These are phyloP conservation scores for Agrypnia vestita DNA, from an alignment of 1,140 invertebrate species.

Conservation along the genomic window DNA sequence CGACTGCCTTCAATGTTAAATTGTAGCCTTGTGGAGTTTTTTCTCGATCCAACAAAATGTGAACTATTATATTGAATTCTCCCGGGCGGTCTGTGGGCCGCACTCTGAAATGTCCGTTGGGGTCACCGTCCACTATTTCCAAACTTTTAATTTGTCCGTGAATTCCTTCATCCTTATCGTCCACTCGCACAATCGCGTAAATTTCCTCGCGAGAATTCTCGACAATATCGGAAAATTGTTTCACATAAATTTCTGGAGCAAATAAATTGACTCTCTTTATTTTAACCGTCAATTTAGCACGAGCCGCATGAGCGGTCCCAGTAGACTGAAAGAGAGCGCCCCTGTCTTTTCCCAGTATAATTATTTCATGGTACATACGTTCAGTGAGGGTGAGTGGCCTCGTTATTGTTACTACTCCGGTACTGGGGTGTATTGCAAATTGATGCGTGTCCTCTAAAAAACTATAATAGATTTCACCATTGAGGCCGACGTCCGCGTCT, in stretches of 20 bases:
- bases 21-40: slow-evolving; percentile 83
- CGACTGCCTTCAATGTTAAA: slow-evolving; percentile 84
- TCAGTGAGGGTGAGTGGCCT: slow-evolving; percentile 83
- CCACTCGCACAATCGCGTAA: slow-evolving; percentile 88
- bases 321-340: slow-evolving; percentile 72
- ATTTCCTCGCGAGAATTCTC: slow-evolving; percentile 86
- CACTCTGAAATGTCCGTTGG: slow-evolving; percentile 85
- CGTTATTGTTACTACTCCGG: slow-evolving; percentile 86
- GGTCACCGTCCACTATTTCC: slow-evolving; percentile 87
- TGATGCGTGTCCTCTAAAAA: slow-evolving; percentile 85
- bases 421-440: slow-evolving; percentile 91
- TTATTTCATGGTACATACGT: slow-evolving; percentile 79
- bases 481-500: slow-evolving; percentile 91
- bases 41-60: slow-evolving; percentile 81
- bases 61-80: slow-evolving; percentile 82
- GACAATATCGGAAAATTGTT: slow-evolving; percentile 82
- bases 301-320: slow-evolving; percentile 53
- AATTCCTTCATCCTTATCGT: slow-evolving; percentile 83
- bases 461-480: slow-evolving; percentile 94
- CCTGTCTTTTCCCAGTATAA: slow-evolving; percentile 85
- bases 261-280: slow-evolving; percentile 83
- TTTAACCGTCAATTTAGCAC: slow-evolving; percentile 55
- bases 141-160: slow-evolving; percentile 85
- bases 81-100: slow-evolving; percentile 71
- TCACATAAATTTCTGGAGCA: slow-evolving; percentile 85